Percentiles rank a stretch among this genome's conserved stretches.
Evolutionary conservation across 2,888 invertebrate genomes (phyloP).

Genomic region (Galerucella pusilla): DNA sequence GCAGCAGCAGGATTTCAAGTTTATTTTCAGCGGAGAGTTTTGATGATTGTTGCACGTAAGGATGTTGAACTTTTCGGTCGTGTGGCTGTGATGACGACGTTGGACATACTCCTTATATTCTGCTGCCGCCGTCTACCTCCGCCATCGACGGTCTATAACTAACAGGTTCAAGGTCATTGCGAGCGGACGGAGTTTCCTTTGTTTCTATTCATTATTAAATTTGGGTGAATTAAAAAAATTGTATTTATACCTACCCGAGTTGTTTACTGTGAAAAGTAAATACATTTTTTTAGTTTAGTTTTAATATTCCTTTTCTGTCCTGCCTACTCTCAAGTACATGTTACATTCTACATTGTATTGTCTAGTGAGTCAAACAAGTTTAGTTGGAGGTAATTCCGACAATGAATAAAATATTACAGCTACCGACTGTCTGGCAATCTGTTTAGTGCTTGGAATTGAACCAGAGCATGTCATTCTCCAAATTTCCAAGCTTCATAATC

Average conservation of each 20-base stretch:
- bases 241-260: background rate
- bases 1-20: slow-evolving; percentile 7
- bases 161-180: slow-evolving; percentile 6
- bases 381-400: too few species aligned
- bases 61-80: slow-evolving; percentile 12
- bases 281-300: too few species aligned
- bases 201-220: slow-evolving; percentile 5
- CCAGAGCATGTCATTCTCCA: too few species aligned
- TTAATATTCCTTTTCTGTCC: too few species aligned
- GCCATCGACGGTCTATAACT: slow-evolving; percentile 4
- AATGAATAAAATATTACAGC: too few species aligned
- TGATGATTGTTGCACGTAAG: slow-evolving; percentile 10
- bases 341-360: too few species aligned
- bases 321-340: too few species aligned
- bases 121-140: background rate
- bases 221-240: background rate
- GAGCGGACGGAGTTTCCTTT: slow-evolving; percentile 6
- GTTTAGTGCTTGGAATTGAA: too few species aligned
- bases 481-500: too few species aligned
- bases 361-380: too few species aligned
- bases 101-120: background rate
- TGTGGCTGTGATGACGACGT: background rate
- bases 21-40: slow-evolving; percentile 6
- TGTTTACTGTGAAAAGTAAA: background rate
- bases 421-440: too few species aligned